phyloP scores from a whole-genome alignment of 1,140 invertebrate genomes.

The Caenorhabditis remanei region DNA sequence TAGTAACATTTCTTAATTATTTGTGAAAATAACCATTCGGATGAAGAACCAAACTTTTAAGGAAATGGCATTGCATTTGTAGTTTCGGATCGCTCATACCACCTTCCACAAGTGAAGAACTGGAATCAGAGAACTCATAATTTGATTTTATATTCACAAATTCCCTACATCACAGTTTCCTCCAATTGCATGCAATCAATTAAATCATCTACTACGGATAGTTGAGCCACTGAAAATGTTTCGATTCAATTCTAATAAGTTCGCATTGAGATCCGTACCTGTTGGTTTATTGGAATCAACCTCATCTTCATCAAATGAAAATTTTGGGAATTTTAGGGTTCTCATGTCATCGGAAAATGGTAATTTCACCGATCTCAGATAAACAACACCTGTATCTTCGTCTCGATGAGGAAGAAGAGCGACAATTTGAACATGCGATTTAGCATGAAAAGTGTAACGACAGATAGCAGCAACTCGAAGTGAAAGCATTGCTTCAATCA shows the following conservation, averaged over 20 bases:
- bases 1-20: not conserved
- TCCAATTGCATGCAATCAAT: constrained; percentile 33
- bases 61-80: constrained; percentile 38
- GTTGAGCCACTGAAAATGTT: constrained; percentile 29
- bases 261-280: not conserved
- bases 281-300: constrained; percentile 22
- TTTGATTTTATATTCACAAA: not conserved
- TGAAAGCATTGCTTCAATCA: constrained; percentile 11
- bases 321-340: constrained; percentile 40
- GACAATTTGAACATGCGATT: constrained; percentile 34
- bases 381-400: not conserved
- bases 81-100: constrained; percentile 31
- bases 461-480: constrained; percentile 19
- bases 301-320: constrained; percentile 34
- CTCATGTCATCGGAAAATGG: constrained; percentile 48
- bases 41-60: constrained; percentile 28
- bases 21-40: not conserved
- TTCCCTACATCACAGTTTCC: not conserved
- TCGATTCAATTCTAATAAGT: not conserved
- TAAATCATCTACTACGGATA: constrained; percentile 13
- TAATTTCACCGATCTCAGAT: constrained; percentile 26
- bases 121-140: not conserved
- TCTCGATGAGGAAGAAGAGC: constrained; percentile 16
- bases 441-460: constrained; percentile 37
- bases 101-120: constrained; percentile 8